These are phyloP conservation scores for Glossophaga mutica DNA, from an alignment of 2,797 vertebrate genomes.

Conservation along the genomic window DNA sequence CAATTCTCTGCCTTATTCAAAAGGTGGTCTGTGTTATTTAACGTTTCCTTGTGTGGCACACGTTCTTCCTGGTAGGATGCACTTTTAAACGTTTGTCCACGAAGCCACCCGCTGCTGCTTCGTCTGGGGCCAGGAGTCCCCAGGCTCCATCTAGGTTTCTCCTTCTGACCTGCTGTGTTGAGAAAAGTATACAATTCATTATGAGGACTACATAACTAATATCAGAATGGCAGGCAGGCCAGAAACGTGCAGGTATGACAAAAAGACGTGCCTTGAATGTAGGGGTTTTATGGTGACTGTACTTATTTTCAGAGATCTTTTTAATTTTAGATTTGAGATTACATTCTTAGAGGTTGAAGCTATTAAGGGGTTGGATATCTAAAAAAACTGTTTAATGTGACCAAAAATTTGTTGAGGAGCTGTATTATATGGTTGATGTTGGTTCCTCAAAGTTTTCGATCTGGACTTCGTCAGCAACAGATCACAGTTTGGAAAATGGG, in stretches of 20 bases:
- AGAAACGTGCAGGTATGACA: background rate
- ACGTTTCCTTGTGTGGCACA: background rate
- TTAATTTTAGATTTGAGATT: background rate
- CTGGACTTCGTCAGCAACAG: background rate
- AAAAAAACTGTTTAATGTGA: background rate
- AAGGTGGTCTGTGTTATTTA: background rate
- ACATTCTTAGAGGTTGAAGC: background rate
- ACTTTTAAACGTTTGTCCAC: background rate
- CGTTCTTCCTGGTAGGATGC: background rate
- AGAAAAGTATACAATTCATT: background rate
- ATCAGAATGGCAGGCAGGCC: background rate
- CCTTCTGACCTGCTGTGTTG: background rate
- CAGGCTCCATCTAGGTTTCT: background rate
- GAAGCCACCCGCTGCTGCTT: background rate
- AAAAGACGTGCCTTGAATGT: accelerated
- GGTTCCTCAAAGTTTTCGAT: background rate
- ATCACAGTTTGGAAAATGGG: background rate
- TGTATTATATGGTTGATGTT: background rate
- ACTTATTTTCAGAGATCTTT: background rate
- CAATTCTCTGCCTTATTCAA: background rate
- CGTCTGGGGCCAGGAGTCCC: background rate
- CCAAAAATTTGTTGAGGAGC: background rate
- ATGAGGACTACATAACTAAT: background rate
- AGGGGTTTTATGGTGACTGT: background rate
- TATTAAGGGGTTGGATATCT: background rate